A percentile compares a stretch with the other conserved stretches of the same genome.
Conservation (phyloP, 2,888 invertebrate species). For the Netelia melanura region DNA sequence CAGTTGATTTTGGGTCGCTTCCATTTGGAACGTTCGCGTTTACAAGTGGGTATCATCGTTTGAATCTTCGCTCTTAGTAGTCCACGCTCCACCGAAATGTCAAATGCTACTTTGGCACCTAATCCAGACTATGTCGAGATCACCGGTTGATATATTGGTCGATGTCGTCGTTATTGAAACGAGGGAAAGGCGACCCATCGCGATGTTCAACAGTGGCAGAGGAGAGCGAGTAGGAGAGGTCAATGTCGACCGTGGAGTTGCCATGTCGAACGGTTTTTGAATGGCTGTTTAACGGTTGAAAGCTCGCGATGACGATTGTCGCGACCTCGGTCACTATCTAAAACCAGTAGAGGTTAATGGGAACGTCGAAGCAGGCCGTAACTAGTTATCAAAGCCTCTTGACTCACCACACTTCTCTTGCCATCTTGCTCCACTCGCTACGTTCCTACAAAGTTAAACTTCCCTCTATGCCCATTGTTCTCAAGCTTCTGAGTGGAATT, state of each 20-base stretch:
- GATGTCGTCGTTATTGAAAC: too few relatives aligned
- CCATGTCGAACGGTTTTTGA: conserved; percentile 46
- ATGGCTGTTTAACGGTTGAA: conserved; percentile 53
- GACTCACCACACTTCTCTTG: conserved; percentile 15
- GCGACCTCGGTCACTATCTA: conserved; percentile 3
- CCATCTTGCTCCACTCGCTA: conserved; percentile 6
- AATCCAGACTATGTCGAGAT: too few relatives aligned
- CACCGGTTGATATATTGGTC: too few relatives aligned
- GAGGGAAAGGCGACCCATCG: too few relatives aligned
- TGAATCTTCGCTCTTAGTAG: too few relatives aligned
- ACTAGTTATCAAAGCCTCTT: conserved; percentile 31
- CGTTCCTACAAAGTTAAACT: conserved; percentile 20
- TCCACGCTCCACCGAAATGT: too few relatives aligned
- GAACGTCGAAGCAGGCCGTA: conserved; percentile 33
- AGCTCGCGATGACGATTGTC: conserved; percentile 48
- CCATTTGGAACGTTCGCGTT: too few relatives aligned
- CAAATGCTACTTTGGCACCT: too few relatives aligned
- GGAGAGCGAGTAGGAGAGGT: neutral
- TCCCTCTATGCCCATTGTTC: conserved; percentile 37
- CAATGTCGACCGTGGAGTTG: conserved; percentile 38
- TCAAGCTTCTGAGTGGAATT: conserved; percentile 17
- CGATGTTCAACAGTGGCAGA: neutral
- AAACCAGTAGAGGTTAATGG: conserved; percentile 14
- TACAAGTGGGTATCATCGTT: too few relatives aligned
- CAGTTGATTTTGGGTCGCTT: too few relatives aligned